Conservation (phyloP, 2,888 invertebrate genomes). For the Pherbina coryleti region DNA sequence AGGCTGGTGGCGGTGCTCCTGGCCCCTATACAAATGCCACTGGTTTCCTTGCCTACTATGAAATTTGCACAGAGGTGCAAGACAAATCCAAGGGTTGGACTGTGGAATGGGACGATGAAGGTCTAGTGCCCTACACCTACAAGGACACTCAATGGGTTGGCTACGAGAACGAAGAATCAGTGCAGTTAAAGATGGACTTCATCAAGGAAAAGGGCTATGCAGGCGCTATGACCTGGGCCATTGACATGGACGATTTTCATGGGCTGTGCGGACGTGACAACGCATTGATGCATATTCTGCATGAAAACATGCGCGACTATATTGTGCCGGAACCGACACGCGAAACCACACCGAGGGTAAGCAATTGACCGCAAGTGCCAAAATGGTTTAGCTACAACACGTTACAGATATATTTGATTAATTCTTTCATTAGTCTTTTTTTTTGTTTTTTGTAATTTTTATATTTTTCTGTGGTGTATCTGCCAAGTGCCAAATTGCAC, state of each 20-base stretch:
- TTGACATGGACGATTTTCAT: conserved; percentile 88
- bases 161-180: conserved; percentile 78
- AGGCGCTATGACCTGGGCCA: conserved; percentile 94
- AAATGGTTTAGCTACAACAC: conserved; percentile 10
- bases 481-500: conserved; percentile 26
- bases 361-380: conserved; percentile 44
- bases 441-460: background rate
- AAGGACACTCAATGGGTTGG: conserved; percentile 93
- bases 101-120: conserved; percentile 84
- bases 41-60: conserved; percentile 89
- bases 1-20: conserved; percentile 88
- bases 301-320: conserved; percentile 80
- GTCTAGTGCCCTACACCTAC: conserved; percentile 87
- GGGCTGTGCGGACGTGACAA: conserved; percentile 86
- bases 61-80: conserved; percentile 84
- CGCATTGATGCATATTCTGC: conserved; percentile 79
- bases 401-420: too few species aligned
- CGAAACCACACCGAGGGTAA: conserved; percentile 79
- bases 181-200: conserved; percentile 91
- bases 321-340: conserved; percentile 77
- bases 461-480: background rate
- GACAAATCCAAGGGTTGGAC: conserved; percentile 82
- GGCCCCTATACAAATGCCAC: conserved; percentile 89
- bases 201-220: conserved; percentile 85
- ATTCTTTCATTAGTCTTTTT: background rate